phyloP scores from a whole-genome alignment of 1,140 invertebrate species.

The Cyclargus thomasi region DNA sequence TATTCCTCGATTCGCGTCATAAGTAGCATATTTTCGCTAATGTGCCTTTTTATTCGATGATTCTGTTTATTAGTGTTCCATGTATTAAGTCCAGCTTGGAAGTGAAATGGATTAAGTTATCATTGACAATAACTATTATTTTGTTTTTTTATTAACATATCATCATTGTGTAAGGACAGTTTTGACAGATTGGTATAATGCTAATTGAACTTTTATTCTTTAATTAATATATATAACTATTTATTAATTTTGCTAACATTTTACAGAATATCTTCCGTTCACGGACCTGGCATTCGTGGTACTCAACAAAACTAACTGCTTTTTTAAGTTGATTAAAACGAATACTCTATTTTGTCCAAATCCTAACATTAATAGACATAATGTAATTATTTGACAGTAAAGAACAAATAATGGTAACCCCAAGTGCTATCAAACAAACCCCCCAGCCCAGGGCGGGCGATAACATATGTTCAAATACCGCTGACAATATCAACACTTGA shows the following conservation, averaged over 20 bases:
- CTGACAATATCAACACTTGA: slow-evolving; percentile 34
- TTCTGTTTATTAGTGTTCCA: neutral
- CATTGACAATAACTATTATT: too few relatives aligned
- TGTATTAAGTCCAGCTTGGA: neutral
- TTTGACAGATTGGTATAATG: too few relatives aligned
- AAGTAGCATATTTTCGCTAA: slow-evolving; percentile 3
- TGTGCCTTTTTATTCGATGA: neutral
- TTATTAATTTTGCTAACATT: too few relatives aligned
- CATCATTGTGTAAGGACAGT: too few relatives aligned
- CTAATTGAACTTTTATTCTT: too few relatives aligned
- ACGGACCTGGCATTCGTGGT: too few relatives aligned
- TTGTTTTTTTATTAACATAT: too few relatives aligned
- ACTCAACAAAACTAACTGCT: too few relatives aligned
- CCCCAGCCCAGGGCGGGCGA: slow-evolving; percentile 21
- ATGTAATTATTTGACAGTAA: neutral
- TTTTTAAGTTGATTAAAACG: too few relatives aligned
- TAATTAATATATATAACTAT: too few relatives aligned
- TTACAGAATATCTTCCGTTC: too few relatives aligned
- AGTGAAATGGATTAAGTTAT: too few relatives aligned
- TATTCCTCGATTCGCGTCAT: neutral
- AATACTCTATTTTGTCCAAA: slow-evolving; percentile 5
- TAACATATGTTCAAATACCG: slow-evolving; percentile 41
- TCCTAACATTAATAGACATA: neutral
- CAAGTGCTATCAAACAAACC: slow-evolving; percentile 34
- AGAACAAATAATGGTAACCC: slow-evolving; percentile 19